Evolutionary conservation across 2,797 vertebrate species (phyloP).

Genomic region (Acridotheres tristis): DNA sequence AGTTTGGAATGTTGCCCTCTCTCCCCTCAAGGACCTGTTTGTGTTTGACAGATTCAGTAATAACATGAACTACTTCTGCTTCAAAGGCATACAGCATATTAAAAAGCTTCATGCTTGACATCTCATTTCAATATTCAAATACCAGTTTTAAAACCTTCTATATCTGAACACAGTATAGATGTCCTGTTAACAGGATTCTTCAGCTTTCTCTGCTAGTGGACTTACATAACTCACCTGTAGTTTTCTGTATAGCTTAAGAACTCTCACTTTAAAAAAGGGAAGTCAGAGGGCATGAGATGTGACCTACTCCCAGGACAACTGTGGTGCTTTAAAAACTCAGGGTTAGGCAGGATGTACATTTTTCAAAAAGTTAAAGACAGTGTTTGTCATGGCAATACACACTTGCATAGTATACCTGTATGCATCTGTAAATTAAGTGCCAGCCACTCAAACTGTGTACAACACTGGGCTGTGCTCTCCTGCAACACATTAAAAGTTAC

Average conservation of each 20-base stretch:
- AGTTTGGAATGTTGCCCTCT: constrained; percentile 65
- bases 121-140: constrained; percentile 47
- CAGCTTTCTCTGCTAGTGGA: constrained; percentile 50
- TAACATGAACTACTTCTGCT: constrained; percentile 30
- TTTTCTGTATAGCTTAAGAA: constrained; percentile 51
- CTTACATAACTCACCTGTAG: constrained; percentile 50
- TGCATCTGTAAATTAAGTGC: constrained; percentile 80
- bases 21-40: constrained; percentile 41
- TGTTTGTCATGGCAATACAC: constrained; percentile 76
- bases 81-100: constrained; percentile 50
- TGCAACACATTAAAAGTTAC: constrained; percentile 74
- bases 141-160: constrained; percentile 52
- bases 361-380: constrained; percentile 76
- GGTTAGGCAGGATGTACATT: constrained; percentile 68
- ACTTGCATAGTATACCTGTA: constrained; percentile 92
- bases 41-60: constrained; percentile 18
- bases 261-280: constrained; percentile 38
- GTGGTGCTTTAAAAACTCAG: constrained; percentile 69
- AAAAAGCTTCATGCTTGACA: constrained; percentile 54
- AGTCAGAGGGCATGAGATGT: constrained; percentile 51
- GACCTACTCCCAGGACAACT: constrained; percentile 65
- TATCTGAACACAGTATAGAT: constrained; percentile 18
- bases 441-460: constrained; percentile 78
- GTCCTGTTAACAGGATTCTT: constrained; percentile 15
- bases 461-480: constrained; percentile 73